phyloP scores from a whole-genome alignment of 2,113 vertebrate genomes.

The Leptodactylus fuscus region DNA sequence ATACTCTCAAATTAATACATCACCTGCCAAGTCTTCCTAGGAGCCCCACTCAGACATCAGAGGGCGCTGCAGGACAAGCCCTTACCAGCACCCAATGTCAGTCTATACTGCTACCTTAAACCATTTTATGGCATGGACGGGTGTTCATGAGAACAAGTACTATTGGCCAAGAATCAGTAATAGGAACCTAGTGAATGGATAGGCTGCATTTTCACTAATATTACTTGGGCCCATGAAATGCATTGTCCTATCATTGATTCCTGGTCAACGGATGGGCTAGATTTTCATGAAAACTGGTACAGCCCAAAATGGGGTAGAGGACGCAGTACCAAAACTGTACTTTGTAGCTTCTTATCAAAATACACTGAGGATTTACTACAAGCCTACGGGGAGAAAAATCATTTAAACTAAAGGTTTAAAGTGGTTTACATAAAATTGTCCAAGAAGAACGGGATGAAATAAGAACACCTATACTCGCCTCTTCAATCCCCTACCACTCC shows the following conservation, averaged over 20 bases:
- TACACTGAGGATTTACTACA: no score
- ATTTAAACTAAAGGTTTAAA: no score
- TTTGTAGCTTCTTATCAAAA: no score
- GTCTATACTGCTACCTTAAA: not conserved
- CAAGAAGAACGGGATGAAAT: no score
- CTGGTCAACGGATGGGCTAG: not conserved
- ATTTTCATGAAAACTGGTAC: not conserved
- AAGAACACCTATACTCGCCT: no score
- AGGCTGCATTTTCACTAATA: conserved; percentile 14
- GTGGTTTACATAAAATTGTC: no score
- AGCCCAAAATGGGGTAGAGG: not conserved
- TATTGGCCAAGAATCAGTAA: not conserved
- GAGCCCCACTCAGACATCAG: not conserved
- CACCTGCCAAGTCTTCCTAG: conserved; percentile 35
- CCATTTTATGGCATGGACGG: not conserved
- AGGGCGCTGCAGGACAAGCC: not conserved
- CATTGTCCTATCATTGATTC: not conserved
- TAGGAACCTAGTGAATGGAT: not conserved
- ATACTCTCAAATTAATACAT: not conserved
- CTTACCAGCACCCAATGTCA: no score
- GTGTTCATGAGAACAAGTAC: not conserved
- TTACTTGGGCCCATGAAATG: conserved; percentile 5
- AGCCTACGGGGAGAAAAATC: no score
- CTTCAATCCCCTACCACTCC: no score
- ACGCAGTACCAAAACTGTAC: not conserved